A percentile compares a stretch with the other conserved stretches of the same genome.
These are phyloP conservation scores for Beris chalybata DNA, from an alignment of 2,888 invertebrate species.

Conservation along the genomic window DNA sequence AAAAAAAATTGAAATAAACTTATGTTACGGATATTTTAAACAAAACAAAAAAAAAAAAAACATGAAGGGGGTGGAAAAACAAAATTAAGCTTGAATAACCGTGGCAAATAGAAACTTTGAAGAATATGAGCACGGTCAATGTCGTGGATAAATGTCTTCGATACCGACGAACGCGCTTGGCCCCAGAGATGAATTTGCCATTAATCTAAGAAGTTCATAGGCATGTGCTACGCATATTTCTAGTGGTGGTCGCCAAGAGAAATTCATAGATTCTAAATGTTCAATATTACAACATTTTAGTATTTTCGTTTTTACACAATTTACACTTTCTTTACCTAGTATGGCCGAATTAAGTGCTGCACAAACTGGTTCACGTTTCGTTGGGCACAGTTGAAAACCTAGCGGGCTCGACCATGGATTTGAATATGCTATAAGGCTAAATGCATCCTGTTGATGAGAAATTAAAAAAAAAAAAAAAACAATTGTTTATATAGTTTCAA, in stretches of 20 bases:
- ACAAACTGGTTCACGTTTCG: conserved; percentile 91
- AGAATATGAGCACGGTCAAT: conserved; percentile 50
- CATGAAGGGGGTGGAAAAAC: conserved; percentile 6
- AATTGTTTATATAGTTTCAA: not conserved
- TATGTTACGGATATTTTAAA: not conserved
- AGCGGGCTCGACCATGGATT: conserved; percentile 98
- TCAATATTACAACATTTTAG: conserved; percentile 10
- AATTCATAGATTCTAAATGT: conserved; percentile 82
- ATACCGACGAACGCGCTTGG: conserved; percentile 95
- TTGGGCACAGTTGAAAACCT: conserved; percentile 94
- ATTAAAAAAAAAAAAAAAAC: conserved; percentile 23
- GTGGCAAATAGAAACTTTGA: conserved; percentile 44
- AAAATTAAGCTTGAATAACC: conserved; percentile 42
- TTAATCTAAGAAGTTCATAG: conserved; percentile 82
- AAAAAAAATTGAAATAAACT: not conserved
- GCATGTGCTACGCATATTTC: conserved; percentile 92
- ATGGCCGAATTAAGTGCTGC: conserved; percentile 97
- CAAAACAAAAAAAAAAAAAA: not conserved
- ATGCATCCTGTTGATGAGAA: conserved; percentile 80
- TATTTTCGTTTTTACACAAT: too few species aligned
- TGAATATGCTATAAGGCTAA: conserved; percentile 95
- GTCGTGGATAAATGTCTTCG: conserved; percentile 69
- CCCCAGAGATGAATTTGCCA: conserved; percentile 87
- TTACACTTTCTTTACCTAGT: conserved; percentile 66
- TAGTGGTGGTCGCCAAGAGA: conserved; percentile 87